A percentile compares a stretch with the other conserved stretches of the same genome.
Evolutionary conservation across 2,113 vertebrate genomes (phyloP).

Genomic region (Protomyctophum bolini): DNA sequence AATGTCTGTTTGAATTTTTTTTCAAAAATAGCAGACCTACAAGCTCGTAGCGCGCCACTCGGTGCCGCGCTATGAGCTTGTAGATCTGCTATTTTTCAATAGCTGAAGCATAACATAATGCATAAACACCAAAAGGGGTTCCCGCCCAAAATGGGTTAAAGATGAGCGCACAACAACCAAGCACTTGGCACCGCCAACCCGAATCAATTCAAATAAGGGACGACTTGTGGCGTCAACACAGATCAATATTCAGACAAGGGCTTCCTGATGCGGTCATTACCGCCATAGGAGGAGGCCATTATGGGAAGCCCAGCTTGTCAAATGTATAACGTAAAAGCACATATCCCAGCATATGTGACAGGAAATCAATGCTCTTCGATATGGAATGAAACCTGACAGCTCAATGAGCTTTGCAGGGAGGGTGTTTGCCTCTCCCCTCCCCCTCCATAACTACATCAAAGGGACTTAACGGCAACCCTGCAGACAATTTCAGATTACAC

Average conservation of each 20-base stretch:
- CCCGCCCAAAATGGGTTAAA: too few species aligned
- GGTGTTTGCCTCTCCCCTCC: slow-evolving; percentile 25
- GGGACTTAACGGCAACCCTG: slow-evolving; percentile 58
- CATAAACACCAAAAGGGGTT: too few species aligned
- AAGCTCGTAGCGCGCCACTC: too few species aligned
- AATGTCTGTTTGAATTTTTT: too few species aligned
- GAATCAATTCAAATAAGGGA: slow-evolving; percentile 62
- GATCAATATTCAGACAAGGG: slow-evolving; percentile 56
- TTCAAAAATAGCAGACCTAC: too few species aligned
- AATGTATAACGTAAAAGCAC: slow-evolving; percentile 36
- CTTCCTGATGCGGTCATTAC: slow-evolving; percentile 59
- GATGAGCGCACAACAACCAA: slow-evolving; percentile 47
- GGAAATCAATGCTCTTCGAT: slow-evolving; percentile 65
- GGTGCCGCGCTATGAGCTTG: too few species aligned
- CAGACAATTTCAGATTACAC: slow-evolving; percentile 64
- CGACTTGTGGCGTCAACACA: slow-evolving; percentile 50
- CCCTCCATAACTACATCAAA: slow-evolving; percentile 35
- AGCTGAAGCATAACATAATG: too few species aligned
- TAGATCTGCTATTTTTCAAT: too few species aligned
- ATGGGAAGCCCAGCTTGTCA: slow-evolving; percentile 30
- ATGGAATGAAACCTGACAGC: slow-evolving; percentile 67
- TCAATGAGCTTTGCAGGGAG: slow-evolving; percentile 62
- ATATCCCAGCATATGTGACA: slow-evolving; percentile 47
- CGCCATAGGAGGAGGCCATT: slow-evolving; percentile 42
- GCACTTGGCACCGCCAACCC: slow-evolving; percentile 34